Evolutionary conservation across 1,140 invertebrate species (phyloP).

Genomic region (Saccostrea cuccullata): DNA sequence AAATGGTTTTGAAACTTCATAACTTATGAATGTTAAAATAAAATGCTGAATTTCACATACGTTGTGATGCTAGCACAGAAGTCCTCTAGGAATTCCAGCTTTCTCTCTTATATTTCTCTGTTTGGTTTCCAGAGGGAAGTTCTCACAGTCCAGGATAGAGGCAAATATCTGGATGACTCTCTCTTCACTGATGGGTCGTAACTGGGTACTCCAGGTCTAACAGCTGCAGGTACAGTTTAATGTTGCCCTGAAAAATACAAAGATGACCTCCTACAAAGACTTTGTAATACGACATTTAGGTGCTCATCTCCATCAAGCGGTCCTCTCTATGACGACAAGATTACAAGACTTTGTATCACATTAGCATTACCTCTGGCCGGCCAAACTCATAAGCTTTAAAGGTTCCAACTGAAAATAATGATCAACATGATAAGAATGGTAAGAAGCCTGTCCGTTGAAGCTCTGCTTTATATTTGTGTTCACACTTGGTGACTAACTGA

Average conservation of each 20-base stretch:
- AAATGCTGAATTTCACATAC: constrained; percentile 66
- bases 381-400: constrained; percentile 37
- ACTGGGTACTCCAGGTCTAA: constrained; percentile 92
- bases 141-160: constrained; percentile 83
- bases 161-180: constrained; percentile 88
- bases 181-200: constrained; percentile 83
- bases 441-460: constrained; percentile 22
- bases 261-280: background rate
- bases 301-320: constrained; percentile 11
- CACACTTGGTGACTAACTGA: constrained; percentile 5
- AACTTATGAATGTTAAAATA: too few species aligned
- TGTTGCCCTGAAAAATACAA: constrained; percentile 77
- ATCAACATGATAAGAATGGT: constrained; percentile 29
- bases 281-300: background rate
- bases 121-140: constrained; percentile 87
- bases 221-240: constrained; percentile 91
- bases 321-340: constrained; percentile 32
- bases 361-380: constrained; percentile 22
- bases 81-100: constrained; percentile 89
- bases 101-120: constrained; percentile 92
- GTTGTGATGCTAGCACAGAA: constrained; percentile 78
- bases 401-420: constrained; percentile 37
- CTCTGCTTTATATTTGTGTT: constrained; percentile 3
- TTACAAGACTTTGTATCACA: constrained; percentile 36
- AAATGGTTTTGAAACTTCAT: too few species aligned